These are phyloP conservation scores for Microcebus tavaratra DNA, from an alignment of 2,113 vertebrate genomes.

Conservation along the genomic window DNA sequence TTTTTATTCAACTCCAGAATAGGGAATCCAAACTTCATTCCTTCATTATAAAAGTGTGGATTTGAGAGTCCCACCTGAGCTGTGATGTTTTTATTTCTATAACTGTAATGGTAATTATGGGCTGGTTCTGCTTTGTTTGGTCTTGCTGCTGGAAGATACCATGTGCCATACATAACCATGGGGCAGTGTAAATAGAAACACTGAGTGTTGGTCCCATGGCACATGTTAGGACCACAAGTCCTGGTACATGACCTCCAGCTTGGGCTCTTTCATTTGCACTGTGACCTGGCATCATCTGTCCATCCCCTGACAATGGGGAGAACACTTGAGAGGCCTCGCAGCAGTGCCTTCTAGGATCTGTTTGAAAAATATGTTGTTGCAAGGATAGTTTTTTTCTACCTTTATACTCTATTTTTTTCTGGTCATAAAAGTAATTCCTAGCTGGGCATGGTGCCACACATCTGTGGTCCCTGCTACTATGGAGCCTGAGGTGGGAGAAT, in stretches of 20 bases:
- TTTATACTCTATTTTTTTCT: neutral
- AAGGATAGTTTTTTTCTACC: neutral
- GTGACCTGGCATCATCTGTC: neutral
- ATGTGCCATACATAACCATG: neutral
- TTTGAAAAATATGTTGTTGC: neutral
- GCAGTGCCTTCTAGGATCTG: neutral
- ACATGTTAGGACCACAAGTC: neutral
- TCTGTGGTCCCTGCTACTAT: neutral
- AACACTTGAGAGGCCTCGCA: neutral
- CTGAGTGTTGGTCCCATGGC: neutral
- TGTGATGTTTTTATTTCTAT: conserved; percentile 60
- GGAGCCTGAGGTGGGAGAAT: neutral
- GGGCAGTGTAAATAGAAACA: neutral
- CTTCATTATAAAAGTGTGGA: conserved; percentile 37
- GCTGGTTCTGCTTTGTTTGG: conserved; percentile 65
- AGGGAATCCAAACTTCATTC: conserved; percentile 58
- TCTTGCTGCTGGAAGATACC: neutral
- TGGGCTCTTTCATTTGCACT: neutral
- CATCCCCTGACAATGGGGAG: neutral
- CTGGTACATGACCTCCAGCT: neutral
- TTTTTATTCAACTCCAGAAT: conserved; percentile 19
- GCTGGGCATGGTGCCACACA: neutral
- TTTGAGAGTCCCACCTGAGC: conserved; percentile 32
- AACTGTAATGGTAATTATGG: conserved; percentile 53
- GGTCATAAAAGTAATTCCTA: neutral